Evolutionary conservation across 30 jellyfish, hydroid and myxozoan species (phyloP), one percentile per base, ranked within the genome.

Genomic region (Calvadosia cruxmelitensis): DNA sequence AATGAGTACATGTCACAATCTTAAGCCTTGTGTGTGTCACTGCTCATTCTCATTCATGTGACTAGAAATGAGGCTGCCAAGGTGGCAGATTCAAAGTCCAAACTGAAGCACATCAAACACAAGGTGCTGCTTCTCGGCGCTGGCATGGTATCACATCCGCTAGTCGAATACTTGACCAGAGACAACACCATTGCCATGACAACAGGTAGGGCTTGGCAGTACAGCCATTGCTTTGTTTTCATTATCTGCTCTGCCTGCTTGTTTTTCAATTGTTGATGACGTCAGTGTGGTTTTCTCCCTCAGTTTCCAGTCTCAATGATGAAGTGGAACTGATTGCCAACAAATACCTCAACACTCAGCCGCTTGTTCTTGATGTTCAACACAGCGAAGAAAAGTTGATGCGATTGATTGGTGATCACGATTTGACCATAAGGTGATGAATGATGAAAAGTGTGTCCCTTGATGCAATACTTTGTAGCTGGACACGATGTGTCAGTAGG

Each of bases 51-150:
- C n/a, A n/a, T n/a, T n/a, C n/a, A n/a, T n/a, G n/a, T n/a, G n/a
- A n/a, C n/a, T 42, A 86, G 96, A 51, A 92, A 86, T 33, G 94
- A 86, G 42, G 77, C 52, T 27, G 88, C 85, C 36, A 76, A 74
- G 50, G 35, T 5, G 3, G 80, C 23, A 34, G 10, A 33, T 52
- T 71, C 34, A 33, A 91, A 23, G 33, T 78, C 83, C 33, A 66
- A 24, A 31, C 68, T 65, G 34, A 51, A 30, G 29, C 15, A 84
- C 0, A 53, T 80, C 2, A 74, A 84, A 53, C 66, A 72, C 26
- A 50, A 42, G 31, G 89, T 87, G 49, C 62, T 87, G 30, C 81
- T 87, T 3, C 93, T 87, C 50, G 97, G 97, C 10, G 94, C 97
- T 0, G 97, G 97, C 13, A 92, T 13, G 68, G 97, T 87, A 30